Percentiles rank a stretch among this genome's conserved stretches.
phyloP scores from a whole-genome alignment of 2,797 vertebrate genomes.

The Phrynocephalus guinanensis region DNA sequence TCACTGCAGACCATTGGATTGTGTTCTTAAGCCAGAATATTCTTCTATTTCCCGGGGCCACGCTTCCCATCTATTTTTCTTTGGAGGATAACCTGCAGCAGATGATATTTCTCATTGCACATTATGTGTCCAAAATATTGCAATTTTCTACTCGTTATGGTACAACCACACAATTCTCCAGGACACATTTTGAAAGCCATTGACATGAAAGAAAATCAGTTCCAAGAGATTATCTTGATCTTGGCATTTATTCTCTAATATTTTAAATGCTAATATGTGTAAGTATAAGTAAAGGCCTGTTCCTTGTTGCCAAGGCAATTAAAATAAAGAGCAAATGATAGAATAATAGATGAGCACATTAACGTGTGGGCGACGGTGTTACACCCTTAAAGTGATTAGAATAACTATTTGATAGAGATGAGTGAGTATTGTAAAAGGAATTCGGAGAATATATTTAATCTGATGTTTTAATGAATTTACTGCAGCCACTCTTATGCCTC shows the following conservation, averaged over 20 bases:
- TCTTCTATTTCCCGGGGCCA: too few relatives aligned
- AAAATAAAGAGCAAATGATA: conserved; percentile 49
- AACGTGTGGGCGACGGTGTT: conserved; percentile 15
- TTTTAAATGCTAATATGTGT: conserved; percentile 18
- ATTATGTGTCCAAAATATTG: too few relatives aligned
- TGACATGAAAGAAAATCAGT: neutral
- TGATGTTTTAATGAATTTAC: neutral
- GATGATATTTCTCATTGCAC: too few relatives aligned
- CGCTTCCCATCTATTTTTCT: too few relatives aligned
- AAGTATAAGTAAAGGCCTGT: conserved; percentile 13
- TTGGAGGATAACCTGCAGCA: too few relatives aligned
- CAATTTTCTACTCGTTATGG: too few relatives aligned
- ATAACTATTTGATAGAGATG: conserved; percentile 38
- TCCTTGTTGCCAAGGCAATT: conserved; percentile 45
- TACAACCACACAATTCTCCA: neutral
- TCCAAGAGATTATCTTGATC: conserved; percentile 29
- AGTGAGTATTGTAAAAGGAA: conserved; percentile 18
- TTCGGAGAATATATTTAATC: conserved; percentile 29
- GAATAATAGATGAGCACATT: conserved; percentile 37
- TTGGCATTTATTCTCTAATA: conserved; percentile 23
- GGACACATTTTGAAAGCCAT: conserved; percentile 11
- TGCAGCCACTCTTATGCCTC: conserved; percentile 18
- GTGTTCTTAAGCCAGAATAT: too few relatives aligned
- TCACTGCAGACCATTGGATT: too few relatives aligned
- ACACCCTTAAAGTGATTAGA: conserved; percentile 46